phyloP scores from a whole-genome alignment of 2,888 invertebrate genomes.

The Meghimatium bilineatum region DNA sequence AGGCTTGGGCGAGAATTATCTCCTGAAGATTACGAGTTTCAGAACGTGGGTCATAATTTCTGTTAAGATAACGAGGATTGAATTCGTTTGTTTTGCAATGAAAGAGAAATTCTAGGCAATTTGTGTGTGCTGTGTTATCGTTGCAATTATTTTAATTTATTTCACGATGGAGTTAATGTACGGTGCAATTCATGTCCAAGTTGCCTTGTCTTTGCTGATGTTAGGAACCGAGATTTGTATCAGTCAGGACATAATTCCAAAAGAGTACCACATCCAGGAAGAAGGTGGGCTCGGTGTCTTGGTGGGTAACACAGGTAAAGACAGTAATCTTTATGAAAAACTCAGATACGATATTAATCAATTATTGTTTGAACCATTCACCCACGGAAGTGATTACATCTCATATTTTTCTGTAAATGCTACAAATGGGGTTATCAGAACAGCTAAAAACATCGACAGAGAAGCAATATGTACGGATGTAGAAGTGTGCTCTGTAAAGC shows the following conservation, averaged over 20 bases:
- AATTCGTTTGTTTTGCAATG: neutral
- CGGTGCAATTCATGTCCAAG: neutral
- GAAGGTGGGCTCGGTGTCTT: slow-evolving; percentile 49
- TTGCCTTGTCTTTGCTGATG: neutral
- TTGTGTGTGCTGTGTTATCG: neutral
- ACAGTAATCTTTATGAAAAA: slow-evolving; percentile 61
- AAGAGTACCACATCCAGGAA: slow-evolving; percentile 51
- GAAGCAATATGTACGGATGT: slow-evolving; percentile 57
- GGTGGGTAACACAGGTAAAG: slow-evolving; percentile 64
- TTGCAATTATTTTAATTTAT: neutral
- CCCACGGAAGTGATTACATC: slow-evolving; percentile 62
- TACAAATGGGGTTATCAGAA: slow-evolving; percentile 61
- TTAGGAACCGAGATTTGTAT: neutral
- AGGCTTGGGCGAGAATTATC: neutral
- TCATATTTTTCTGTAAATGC: slow-evolving; percentile 59
- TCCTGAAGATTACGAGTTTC: neutral
- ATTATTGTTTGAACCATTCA: slow-evolving; percentile 65
- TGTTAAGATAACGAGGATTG: neutral
- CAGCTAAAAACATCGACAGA: slow-evolving; percentile 62
- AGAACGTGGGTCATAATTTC: neutral
- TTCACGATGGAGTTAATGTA: neutral
- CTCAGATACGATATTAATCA: slow-evolving; percentile 59
- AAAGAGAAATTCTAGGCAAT: neutral
- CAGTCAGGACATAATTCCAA: neutral
- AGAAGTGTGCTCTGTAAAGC: slow-evolving; percentile 55